A percentile compares a stretch with the other conserved stretches of the same genome.
These are phyloP conservation scores for Microcebus griseorufus DNA, from an alignment of 2,113 vertebrate genomes.

Conservation along the genomic window DNA sequence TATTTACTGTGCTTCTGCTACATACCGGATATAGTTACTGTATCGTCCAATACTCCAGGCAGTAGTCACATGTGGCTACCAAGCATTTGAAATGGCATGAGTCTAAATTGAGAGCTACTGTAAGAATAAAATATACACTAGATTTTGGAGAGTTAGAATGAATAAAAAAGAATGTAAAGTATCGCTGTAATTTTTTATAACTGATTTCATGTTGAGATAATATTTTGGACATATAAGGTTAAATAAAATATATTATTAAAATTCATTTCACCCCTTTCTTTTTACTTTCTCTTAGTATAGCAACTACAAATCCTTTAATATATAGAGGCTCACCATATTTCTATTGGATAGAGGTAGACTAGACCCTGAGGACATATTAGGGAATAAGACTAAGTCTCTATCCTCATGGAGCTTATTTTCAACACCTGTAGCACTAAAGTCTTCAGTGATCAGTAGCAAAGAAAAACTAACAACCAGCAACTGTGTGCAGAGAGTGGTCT, in stretches of 20 bases:
- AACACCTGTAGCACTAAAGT: not conserved
- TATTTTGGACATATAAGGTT: not conserved
- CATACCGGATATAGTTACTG: not conserved
- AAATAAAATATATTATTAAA: constrained; percentile 14
- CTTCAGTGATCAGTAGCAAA: not conserved
- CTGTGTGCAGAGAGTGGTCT: not conserved
- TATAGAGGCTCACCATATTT: not conserved
- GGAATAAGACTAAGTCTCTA: not conserved
- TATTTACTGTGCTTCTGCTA: not conserved
- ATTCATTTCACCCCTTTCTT: not conserved
- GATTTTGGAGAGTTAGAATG: not conserved
- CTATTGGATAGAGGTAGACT: not conserved
- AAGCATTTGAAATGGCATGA: not conserved
- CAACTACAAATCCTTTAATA: constrained; percentile 1
- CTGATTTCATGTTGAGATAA: not conserved
- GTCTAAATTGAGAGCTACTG: not conserved
- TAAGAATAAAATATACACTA: not conserved
- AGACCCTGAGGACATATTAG: not conserved
- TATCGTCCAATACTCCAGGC: not conserved
- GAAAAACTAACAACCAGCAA: constrained; percentile 7
- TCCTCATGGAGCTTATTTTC: not conserved
- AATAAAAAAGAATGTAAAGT: constrained; percentile 18
- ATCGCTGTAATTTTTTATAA: not conserved
- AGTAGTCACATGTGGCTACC: not conserved
- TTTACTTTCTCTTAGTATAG: not conserved